Evolutionary conservation across 1,140 invertebrate species (phyloP), one percentile per base, ranked within the genome.

Genomic region (Neodiprion fabricii): DNA sequence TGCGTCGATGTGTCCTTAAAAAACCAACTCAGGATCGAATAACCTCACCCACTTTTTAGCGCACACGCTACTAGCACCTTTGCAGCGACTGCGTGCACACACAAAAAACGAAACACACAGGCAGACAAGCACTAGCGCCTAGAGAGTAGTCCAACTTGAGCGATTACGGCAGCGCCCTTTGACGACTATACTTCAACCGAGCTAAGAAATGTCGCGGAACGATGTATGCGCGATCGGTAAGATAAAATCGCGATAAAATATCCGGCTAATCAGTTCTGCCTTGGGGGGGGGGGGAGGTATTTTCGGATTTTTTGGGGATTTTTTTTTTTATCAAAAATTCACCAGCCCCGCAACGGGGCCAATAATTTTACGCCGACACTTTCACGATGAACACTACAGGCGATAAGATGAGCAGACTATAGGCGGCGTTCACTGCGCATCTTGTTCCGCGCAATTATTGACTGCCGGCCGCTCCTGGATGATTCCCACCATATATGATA

Each of bases 111-210:
- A 17, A 61, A 14, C 53, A 12, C 53, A 8, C 4, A 61, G 5
- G 28, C 53, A 14, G 53, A 61, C 4, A 17, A 61, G 53, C n/a
- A 17, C 11, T 61, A 61, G 53, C n/a, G 53, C n/a, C 53, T 61
- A 61, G 11, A 61, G 11, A 17, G 28, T 5, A 61, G 11, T 61
- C 53, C 53, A 61, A 61, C 53, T 61, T 61, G 53, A 61, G 48
- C 78, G 78, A 80, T 80, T 78, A 77, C 76, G 83, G 77, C 84
- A 85, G 83, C 84, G 83, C 84, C 83, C 84, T 84, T 84, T 81
- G 78, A 83, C 76, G 79, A 74, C 73, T 78, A 83, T 76, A 81
- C 48, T 75, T 50, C 67, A 66, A 81, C 77, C 72, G 74, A 67
- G 68, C 17, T 77, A 78, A 72, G 28, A 10, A 14, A 21, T 12